phyloP scores from a whole-genome alignment of 2,888 invertebrate genomes.

The Yponomeuta malinellus region DNA sequence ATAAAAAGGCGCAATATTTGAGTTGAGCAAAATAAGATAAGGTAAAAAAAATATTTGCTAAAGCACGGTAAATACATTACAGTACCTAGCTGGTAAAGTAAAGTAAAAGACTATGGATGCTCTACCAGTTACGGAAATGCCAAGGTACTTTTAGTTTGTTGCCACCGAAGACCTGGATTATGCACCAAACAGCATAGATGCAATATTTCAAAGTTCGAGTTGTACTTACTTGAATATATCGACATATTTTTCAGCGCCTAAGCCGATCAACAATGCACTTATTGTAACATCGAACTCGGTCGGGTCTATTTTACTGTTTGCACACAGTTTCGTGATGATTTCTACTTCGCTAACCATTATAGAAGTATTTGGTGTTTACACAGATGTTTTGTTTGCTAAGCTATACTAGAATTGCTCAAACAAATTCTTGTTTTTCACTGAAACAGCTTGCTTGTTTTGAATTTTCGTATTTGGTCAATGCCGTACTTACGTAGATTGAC shows the following conservation, averaged over 20 bases:
- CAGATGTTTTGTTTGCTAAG: background rate
- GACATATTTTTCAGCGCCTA: slow-evolving; percentile 62
- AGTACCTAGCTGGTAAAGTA: too few species aligned
- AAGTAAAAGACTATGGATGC: too few species aligned
- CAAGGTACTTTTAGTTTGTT: too few species aligned
- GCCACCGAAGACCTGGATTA: too few species aligned
- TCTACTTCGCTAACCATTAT: background rate
- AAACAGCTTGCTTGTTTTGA: background rate
- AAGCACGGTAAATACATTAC: too few species aligned
- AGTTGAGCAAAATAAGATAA: too few species aligned
- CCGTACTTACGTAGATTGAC: background rate
- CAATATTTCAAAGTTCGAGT: background rate
- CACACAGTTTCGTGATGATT: slow-evolving; percentile 1
- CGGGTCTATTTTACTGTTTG: slow-evolving; percentile 43
- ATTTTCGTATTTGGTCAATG: background rate
- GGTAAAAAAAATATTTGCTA: too few species aligned
- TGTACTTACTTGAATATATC: slow-evolving; percentile 55
- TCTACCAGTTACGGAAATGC: too few species aligned
- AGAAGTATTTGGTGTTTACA: background rate
- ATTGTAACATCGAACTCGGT: slow-evolving; percentile 58
- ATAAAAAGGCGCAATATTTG: too few species aligned
- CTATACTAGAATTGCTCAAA: background rate
- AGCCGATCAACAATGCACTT: slow-evolving; percentile 48
- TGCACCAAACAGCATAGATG: background rate
- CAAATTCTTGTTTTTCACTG: background rate